Evolutionary conservation across 1,140 invertebrate genomes (phyloP), one percentile per base, ranked within the genome.

Genomic region (Ditylenchus dipsaci): DNA sequence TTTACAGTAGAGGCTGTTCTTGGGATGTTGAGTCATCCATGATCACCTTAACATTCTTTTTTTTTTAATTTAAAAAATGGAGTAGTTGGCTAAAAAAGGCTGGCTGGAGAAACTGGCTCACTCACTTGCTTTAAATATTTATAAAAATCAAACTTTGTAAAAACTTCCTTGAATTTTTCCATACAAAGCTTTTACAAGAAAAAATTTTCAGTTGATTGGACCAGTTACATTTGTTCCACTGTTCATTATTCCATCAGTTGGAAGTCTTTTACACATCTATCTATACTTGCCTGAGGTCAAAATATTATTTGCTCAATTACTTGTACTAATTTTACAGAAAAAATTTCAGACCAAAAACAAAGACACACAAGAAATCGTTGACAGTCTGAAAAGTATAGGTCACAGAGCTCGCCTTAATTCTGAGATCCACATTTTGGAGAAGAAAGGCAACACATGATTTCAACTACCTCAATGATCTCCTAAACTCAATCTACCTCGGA

Each of bases 151-250:
- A 38, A 38, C 33, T 38, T 38, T 38, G 3, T 38, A n/a, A n/a
- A n/a, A n/a, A n/a, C n/a, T n/a, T n/a, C n/a, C n/a, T n/a, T n/a
- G n/a, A n/a, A n/a, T n/a, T n/a, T n/a, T n/a, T n/a, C n/a, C n/a
- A n/a, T n/a, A n/a, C n/a, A n/a, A n/a, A n/a, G n/a, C n/a, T n/a
- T n/a, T n/a, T n/a, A n/a, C 33, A 38, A 38, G 11, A 5, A 3
- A 5, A 11, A 38, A 17, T 65, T 73, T 81, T 43, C 21, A 77
- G 78, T 13, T 56, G n/a, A 63, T 80, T 56, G 80, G 78, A 19
- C 63, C 78, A 13, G 43, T 79, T 3, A 53, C 57, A 1, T 82
- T 82, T 59, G 60, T 79, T 7, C 69, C 78, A 13, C 27, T 80
- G 1, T 80, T 82, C 60, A 63, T 72, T 7, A 30, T 80, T 23